A percentile compares a stretch with the other conserved stretches of the same genome.
phyloP scores from a whole-genome alignment of 2,888 invertebrate species.

The Tetanocera ferruginea region DNA sequence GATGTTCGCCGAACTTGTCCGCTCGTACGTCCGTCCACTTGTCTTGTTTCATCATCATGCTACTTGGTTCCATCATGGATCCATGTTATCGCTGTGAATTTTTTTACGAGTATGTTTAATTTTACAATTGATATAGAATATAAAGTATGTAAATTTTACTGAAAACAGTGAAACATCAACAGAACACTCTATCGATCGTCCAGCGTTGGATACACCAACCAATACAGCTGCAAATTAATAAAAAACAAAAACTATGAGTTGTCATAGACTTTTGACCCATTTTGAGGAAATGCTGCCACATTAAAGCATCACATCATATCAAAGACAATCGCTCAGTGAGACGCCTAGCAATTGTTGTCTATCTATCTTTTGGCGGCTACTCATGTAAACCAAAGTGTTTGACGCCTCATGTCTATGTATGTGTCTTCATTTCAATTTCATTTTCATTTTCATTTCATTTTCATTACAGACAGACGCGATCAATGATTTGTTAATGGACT shows the following conservation, averaged over 20 bases:
- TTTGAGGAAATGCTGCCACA: constrained; percentile 65
- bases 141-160: constrained; percentile 14
- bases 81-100: constrained; percentile 26
- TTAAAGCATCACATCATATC: constrained; percentile 48
- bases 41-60: constrained; percentile 16
- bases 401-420: constrained; percentile 13
- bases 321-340: background rate
- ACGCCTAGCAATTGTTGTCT: background rate
- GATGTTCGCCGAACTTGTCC: constrained; percentile 5
- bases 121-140: background rate
- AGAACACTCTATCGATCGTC: constrained; percentile 6
- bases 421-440: constrained; percentile 20
- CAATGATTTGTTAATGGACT: constrained; percentile 33
- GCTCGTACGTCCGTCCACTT: constrained; percentile 5
- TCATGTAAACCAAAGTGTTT: background rate
- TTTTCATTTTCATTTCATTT: background rate
- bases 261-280: constrained; percentile 70
- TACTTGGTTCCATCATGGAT: background rate
- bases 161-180: background rate
- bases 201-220: background rate
- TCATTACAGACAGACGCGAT: constrained; percentile 20
- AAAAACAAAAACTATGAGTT: constrained; percentile 44
- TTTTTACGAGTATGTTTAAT: background rate
- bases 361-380: background rate
- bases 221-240: background rate